phyloP scores from a whole-genome alignment of 2,797 vertebrate genomes.

The Rhynchotus rufescens region DNA sequence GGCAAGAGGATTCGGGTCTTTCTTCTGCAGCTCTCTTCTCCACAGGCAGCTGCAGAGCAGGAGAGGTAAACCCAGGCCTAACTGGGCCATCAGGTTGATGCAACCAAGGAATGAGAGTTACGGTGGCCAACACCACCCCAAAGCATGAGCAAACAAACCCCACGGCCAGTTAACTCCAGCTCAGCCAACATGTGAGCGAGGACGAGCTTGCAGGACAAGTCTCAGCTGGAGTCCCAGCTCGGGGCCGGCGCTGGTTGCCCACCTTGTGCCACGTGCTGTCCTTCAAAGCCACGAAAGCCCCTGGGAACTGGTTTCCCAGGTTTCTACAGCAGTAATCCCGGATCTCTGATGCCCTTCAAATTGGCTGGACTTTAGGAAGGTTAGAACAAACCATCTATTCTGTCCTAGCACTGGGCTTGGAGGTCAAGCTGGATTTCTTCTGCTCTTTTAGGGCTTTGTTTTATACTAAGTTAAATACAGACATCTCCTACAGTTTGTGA shows the following conservation, averaged over 20 bases:
- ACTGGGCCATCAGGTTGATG: neutral
- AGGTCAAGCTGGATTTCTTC: neutral
- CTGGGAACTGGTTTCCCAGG: neutral
- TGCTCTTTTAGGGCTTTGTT: neutral
- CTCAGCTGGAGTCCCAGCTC: too few species aligned
- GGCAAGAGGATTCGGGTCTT: neutral
- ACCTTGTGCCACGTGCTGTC: neutral
- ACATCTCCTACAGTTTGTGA: neutral
- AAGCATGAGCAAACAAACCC: too few species aligned
- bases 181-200: too few species aligned
- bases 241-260: too few species aligned
- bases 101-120: too few species aligned
- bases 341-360: neutral
- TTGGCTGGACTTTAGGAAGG: neutral
- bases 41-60: neutral
- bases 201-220: too few species aligned
- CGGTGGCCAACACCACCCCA: too few species aligned
- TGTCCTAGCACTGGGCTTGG: neutral
- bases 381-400: neutral
- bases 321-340: neutral
- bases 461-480: neutral
- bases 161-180: too few species aligned
- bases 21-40: neutral
- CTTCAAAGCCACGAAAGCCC: neutral
- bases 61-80: neutral